Conservation (phyloP, 2,797 vertebrate genomes). For the Arvicola amphibius region DNA sequence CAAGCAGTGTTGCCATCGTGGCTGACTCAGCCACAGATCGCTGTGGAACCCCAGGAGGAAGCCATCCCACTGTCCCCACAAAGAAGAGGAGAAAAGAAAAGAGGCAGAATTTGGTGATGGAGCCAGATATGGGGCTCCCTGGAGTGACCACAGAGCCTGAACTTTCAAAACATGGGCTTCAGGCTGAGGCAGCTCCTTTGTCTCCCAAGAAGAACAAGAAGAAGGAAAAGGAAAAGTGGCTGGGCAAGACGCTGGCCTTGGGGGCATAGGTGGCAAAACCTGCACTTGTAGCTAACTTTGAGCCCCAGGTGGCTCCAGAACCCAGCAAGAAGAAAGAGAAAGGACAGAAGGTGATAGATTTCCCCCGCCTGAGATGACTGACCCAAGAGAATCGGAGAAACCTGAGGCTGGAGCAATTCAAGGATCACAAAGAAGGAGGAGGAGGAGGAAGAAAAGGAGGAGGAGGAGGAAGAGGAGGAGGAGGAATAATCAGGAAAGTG, state of each 20-base stretch:
- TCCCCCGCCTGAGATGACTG: constrained; percentile 38
- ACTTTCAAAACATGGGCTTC: neutral
- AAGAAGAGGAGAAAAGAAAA: constrained; percentile 80
- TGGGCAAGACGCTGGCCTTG: neutral
- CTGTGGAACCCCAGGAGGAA: constrained; percentile 6
- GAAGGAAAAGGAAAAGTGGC: constrained; percentile 85
- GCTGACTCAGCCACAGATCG: neutral
- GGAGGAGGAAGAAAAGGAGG: accelerated
- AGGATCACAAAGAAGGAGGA: constrained; percentile 67
- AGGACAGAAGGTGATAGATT: constrained; percentile 73
- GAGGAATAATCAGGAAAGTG: constrained; percentile 58
- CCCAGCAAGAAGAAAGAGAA: constrained; percentile 77
- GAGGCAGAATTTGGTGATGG: neutral
- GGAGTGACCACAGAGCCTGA: neutral
- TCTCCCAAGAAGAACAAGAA: constrained; percentile 70
- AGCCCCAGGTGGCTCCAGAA: neutral
- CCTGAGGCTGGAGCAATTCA: constrained; percentile 62
- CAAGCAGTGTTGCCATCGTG: neutral
- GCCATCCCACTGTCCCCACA: neutral
- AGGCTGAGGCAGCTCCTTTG: neutral
- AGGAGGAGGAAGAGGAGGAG: too few species aligned
- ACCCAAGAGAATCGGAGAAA: neutral
- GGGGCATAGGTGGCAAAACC: constrained; percentile 4
- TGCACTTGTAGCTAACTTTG: neutral
- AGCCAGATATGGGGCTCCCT: neutral